Evolutionary conservation across 30 jellyfish, hydroid and myxozoan species (phyloP).

Genomic region (Hydractinia echinata): DNA sequence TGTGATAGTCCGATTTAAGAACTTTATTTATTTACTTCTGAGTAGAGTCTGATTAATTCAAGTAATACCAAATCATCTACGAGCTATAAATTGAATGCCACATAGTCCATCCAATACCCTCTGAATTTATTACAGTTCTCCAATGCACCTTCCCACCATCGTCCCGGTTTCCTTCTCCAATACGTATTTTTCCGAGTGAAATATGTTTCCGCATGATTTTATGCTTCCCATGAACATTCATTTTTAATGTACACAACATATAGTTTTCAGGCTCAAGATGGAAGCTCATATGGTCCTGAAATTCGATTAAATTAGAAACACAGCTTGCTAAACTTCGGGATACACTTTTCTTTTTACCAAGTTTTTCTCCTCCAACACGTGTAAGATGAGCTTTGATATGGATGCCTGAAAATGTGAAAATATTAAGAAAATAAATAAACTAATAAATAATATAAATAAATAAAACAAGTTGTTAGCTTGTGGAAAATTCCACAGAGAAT

Average conservation of each 20-base stretch:
- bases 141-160: slow-evolving; percentile 87
- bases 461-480: too few species aligned
- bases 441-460: too few species aligned
- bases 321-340: slow-evolving; percentile 6
- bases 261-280: slow-evolving; percentile 15
- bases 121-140: slow-evolving; percentile 60
- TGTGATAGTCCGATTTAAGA: too few species aligned
- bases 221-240: slow-evolving; percentile 56
- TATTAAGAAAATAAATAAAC: too few species aligned
- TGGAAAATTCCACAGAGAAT: too few species aligned
- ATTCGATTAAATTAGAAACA: not conserved
- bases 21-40: too few species aligned
- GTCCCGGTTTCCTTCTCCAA: slow-evolving; percentile 60
- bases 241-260: slow-evolving; percentile 28
- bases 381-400: slow-evolving; percentile 34
- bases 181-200: slow-evolving; percentile 59
- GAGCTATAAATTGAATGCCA: slow-evolving; percentile 88
- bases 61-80: not conserved
- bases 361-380: slow-evolving; percentile 26
- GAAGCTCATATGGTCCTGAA: slow-evolving; percentile 37
- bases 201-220: slow-evolving; percentile 74
- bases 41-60: not conserved
- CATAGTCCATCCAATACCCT: slow-evolving; percentile 89
- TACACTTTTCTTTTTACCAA: slow-evolving; percentile 26
- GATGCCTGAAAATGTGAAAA: not conserved